Evolutionary conservation across 2,797 vertebrate genomes (phyloP).

Genomic region (Nyctalus aviator): DNA sequence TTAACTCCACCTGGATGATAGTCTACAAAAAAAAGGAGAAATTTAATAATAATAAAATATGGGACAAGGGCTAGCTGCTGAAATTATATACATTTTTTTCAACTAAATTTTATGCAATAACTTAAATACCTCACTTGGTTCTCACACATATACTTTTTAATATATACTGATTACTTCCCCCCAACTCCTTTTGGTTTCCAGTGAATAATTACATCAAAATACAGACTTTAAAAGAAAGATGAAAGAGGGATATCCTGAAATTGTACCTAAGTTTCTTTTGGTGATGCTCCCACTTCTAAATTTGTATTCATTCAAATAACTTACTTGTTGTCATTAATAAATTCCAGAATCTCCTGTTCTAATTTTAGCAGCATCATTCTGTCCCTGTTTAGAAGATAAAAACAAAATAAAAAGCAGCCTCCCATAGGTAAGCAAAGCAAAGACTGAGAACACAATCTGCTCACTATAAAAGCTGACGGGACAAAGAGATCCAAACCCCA

Average conservation of each 20-base stretch:
- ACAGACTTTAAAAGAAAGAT: slow-evolving; percentile 51
- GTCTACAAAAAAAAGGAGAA: slow-evolving; percentile 11
- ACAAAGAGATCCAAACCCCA: background rate
- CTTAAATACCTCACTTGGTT: slow-evolving; percentile 57
- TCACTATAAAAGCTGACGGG: slow-evolving; percentile 1
- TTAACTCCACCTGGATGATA: slow-evolving; percentile 17
- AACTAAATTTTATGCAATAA: slow-evolving; percentile 36
- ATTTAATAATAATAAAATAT: slow-evolving; percentile 48
- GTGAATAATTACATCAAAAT: slow-evolving; percentile 55
- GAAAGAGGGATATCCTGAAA: slow-evolving; percentile 45
- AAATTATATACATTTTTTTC: slow-evolving; percentile 49
- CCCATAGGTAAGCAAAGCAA: slow-evolving; percentile 61
- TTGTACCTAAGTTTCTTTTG: slow-evolving; percentile 52
- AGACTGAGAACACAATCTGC: background rate
- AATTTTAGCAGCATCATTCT: slow-evolving; percentile 99
- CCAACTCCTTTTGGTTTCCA: slow-evolving; percentile 46
- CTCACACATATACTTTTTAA: slow-evolving; percentile 19
- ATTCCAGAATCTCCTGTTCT: slow-evolving; percentile 99
- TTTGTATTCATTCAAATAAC: slow-evolving; percentile 78
- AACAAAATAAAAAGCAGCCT: slow-evolving; percentile 69
- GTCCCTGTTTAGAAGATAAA: slow-evolving; percentile 90
- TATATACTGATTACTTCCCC: slow-evolving; percentile 43
- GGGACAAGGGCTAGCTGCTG: background rate
- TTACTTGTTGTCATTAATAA: slow-evolving; percentile 99
- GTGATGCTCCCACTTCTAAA: slow-evolving; percentile 58